phyloP scores from a whole-genome alignment of 2,888 invertebrate genomes.

The Bruchidius siliquastri region DNA sequence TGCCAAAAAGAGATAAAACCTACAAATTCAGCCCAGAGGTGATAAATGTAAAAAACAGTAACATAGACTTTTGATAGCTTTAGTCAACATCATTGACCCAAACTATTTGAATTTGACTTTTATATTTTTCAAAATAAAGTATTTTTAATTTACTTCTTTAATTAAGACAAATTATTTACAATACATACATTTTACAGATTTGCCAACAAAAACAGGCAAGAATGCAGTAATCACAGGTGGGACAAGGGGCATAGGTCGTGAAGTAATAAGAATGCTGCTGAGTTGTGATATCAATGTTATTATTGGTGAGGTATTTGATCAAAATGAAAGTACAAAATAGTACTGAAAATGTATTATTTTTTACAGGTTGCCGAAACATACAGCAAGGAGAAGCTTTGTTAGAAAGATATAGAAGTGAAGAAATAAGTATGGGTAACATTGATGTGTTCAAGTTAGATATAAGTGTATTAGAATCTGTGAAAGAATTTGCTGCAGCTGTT shows the following conservation, averaged over 20 bases:
- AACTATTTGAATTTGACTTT: too few species aligned
- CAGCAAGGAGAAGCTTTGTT: slow-evolving; percentile 52
- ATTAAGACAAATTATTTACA: too few species aligned
- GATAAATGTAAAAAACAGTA: not conserved
- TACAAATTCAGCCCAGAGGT: too few species aligned
- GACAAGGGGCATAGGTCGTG: slow-evolving; percentile 76
- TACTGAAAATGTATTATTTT: not conserved
- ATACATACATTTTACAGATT: slow-evolving; percentile 25
- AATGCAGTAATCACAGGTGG: slow-evolving; percentile 84
- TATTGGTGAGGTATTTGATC: slow-evolving; percentile 53
- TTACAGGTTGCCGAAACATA: slow-evolving; percentile 67
- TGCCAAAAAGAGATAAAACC: too few species aligned
- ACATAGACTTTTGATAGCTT: not conserved
- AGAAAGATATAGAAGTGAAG: slow-evolving; percentile 50
- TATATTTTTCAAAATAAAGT: too few species aligned
- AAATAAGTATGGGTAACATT: slow-evolving; percentile 55
- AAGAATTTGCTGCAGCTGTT: slow-evolving; percentile 66
- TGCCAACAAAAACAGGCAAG: slow-evolving; percentile 53
- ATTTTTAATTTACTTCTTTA: too few species aligned
- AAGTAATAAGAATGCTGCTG: slow-evolving; percentile 70
- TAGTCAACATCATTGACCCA: too few species aligned
- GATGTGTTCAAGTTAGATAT: slow-evolving; percentile 71
- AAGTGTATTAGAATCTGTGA: slow-evolving; percentile 70
- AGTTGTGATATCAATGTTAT: slow-evolving; percentile 73
- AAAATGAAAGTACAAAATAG: not conserved